These are phyloP conservation scores for Eulimnadia texana DNA, from an alignment of 1,140 invertebrate species.

Conservation along the genomic window DNA sequence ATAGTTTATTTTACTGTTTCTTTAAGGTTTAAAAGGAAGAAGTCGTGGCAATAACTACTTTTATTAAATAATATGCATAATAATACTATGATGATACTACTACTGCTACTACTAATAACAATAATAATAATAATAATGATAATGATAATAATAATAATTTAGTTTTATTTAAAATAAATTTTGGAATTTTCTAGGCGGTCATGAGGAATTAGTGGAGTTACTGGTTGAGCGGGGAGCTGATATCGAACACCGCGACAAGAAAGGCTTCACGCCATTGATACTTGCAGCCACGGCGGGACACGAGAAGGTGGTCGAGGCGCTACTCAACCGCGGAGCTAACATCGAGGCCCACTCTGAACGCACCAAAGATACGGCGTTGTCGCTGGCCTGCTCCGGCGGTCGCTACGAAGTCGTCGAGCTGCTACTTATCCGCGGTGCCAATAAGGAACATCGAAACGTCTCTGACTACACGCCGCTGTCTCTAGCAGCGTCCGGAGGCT, in stretches of 20 bases:
- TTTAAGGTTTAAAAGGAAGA: no score
- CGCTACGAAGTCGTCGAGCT: slow-evolving; percentile 87
- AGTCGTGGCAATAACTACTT: no score
- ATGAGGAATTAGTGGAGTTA: slow-evolving; percentile 86
- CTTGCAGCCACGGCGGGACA: slow-evolving; percentile 93
- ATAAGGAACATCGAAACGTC: slow-evolving; percentile 98
- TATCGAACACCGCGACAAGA: slow-evolving; percentile 97
- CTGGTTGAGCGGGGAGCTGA: slow-evolving; percentile 77
- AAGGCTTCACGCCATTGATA: slow-evolving; percentile 95
- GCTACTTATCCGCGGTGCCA: slow-evolving; percentile 71
- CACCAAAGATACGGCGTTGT: slow-evolving; percentile 96
- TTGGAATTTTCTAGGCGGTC: slow-evolving; percentile 47
- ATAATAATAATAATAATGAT: no score
- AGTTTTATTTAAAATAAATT: not conserved
- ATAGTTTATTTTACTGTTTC: no score
- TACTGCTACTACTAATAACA: no score
- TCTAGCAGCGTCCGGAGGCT: slow-evolving; percentile 92
- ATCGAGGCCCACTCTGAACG: slow-evolving; percentile 96
- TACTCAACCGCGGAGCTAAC: slow-evolving; percentile 82
- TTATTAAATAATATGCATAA: not conserved
- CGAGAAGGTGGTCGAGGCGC: slow-evolving; percentile 81
- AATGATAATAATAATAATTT: no score
- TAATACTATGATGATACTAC: no score
- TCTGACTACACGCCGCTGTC: slow-evolving; percentile 98
- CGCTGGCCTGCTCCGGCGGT: slow-evolving; percentile 91